A percentile compares a stretch with the other conserved stretches of the same genome.
These are phyloP conservation scores for Myiotriccus ornatus DNA, from an alignment of 2,797 vertebrate genomes.

Conservation along the genomic window DNA sequence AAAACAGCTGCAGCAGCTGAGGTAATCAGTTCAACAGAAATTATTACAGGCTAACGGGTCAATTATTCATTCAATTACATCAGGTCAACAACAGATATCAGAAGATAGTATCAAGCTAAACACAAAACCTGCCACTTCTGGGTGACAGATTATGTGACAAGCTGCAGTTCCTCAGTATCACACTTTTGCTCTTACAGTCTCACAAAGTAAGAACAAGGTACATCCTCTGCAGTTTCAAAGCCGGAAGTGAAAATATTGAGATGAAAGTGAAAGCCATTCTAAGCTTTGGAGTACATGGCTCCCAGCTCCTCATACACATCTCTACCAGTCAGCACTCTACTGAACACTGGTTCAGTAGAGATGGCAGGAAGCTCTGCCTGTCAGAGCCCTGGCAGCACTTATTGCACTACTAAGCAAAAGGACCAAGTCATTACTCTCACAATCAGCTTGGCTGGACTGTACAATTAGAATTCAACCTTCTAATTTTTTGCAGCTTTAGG, in stretches of 20 bases:
- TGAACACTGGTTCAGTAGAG: background rate
- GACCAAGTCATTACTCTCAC: background rate
- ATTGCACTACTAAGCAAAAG: background rate
- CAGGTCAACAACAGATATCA: background rate
- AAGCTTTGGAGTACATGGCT: background rate
- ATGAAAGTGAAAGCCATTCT: background rate
- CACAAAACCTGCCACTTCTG: background rate
- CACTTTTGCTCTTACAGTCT: fast-evolving
- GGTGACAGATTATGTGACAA: background rate
- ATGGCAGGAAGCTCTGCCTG: background rate
- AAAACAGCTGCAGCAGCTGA: background rate
- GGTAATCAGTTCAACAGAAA: background rate
- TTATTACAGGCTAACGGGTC: background rate
- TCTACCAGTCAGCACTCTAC: background rate
- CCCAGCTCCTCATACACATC: background rate
- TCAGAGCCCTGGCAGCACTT: background rate
- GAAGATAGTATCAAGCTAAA: background rate
- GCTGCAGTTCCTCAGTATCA: background rate
- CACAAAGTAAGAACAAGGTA: background rate
- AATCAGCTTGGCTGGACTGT: background rate
- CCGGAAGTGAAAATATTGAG: background rate
- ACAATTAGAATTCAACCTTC: background rate
- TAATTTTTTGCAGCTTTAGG: background rate
- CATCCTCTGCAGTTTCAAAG: background rate
- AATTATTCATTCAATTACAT: background rate